Conservation (phyloP, 1,140 invertebrate genomes). For the Heliconius hewitsoni region DNA sequence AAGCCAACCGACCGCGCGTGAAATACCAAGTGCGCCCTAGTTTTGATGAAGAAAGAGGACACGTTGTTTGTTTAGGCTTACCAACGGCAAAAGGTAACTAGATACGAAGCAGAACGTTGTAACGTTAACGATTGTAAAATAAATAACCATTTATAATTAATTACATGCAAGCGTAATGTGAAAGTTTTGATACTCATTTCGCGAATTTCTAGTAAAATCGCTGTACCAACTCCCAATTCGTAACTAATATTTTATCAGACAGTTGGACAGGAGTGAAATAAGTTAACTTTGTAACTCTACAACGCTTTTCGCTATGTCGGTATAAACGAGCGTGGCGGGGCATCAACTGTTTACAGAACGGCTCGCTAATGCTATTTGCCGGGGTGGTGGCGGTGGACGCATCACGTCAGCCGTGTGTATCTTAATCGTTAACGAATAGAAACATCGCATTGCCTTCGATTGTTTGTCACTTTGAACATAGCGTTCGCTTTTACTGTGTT, state of each 20-base stretch:
- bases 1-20: constrained; percentile 70
- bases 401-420: constrained; percentile 64
- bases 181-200: not conserved
- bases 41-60: constrained; percentile 61
- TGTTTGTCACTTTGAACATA: constrained; percentile 57
- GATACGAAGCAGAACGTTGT: not conserved
- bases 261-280: constrained; percentile 38
- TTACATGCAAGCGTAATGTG: not conserved
- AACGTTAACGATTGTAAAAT: not conserved
- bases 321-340: constrained; percentile 54
- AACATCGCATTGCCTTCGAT: constrained; percentile 61
- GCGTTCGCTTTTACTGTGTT: constrained; percentile 29
- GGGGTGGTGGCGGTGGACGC: constrained; percentile 45
- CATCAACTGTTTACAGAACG: constrained; percentile 63
- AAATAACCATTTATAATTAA: constrained; percentile 1
- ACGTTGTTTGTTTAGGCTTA: constrained; percentile 62
- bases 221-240: constrained; percentile 1
- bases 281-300: constrained; percentile 35
- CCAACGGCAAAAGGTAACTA: constrained; percentile 13
- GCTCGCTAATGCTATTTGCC: constrained; percentile 71
- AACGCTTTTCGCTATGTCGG: constrained; percentile 42
- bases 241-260: constrained; percentile 24
- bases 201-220: not conserved
- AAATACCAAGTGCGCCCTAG: constrained; percentile 76
- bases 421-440: constrained; percentile 71